Evolutionary conservation across 1,140 invertebrate genomes (phyloP).

Genomic region (Hylyphantes graminicola): DNA sequence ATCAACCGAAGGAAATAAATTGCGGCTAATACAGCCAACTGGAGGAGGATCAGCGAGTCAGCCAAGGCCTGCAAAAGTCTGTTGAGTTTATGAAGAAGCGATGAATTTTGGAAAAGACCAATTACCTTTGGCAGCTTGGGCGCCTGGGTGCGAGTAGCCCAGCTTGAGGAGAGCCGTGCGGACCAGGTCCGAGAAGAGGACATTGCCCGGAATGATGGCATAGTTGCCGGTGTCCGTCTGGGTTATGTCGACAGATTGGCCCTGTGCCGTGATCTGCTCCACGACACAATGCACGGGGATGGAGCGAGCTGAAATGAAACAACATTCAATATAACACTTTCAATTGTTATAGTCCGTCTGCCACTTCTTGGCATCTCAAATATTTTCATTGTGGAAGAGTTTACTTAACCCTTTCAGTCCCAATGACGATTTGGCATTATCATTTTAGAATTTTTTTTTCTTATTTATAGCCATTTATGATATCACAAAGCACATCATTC

Average conservation of each 20-base stretch:
- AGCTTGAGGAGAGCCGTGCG: slow-evolving; percentile 80
- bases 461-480: too few species aligned
- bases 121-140: slow-evolving; percentile 81
- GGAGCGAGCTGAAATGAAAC: slow-evolving; percentile 41
- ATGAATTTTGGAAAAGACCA: too few species aligned
- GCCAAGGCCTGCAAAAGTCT: too few species aligned
- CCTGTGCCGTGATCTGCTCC: slow-evolving; percentile 58
- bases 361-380: background rate
- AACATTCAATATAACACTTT: background rate
- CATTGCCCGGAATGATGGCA: slow-evolving; percentile 90
- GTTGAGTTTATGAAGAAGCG: too few species aligned
- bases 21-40: too few species aligned
- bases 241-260: slow-evolving; percentile 28
- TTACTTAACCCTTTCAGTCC: too few species aligned
- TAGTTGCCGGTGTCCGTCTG: slow-evolving; percentile 82
- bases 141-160: slow-evolving; percentile 81
- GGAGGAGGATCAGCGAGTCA: too few species aligned
- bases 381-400: background rate
- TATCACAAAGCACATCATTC: too few species aligned
- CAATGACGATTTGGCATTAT: too few species aligned
- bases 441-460: too few species aligned
- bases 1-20: too few species aligned
- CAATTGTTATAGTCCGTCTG: background rate
- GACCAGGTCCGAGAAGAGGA: slow-evolving; percentile 86
- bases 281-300: slow-evolving; percentile 59